phyloP scores from a whole-genome alignment of 2,797 vertebrate species.

The Amphiprion clarkii region DNA sequence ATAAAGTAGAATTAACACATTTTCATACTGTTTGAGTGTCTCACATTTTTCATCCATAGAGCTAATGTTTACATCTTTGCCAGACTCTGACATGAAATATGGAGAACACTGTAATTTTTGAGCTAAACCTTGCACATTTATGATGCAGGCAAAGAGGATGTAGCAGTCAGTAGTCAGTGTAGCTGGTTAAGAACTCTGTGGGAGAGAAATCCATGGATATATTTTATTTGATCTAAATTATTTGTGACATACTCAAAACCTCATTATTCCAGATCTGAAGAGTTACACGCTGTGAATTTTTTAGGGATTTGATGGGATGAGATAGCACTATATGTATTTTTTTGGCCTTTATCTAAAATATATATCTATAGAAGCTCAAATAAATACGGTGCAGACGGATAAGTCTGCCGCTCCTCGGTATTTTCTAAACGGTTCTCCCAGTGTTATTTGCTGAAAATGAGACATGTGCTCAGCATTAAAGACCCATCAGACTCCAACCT shows the following conservation, averaged over 20 bases:
- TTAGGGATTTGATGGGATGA: not conserved
- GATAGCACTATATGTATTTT: not conserved
- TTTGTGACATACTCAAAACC: not conserved
- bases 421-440: not conserved
- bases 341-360: not conserved
- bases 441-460: slow-evolving; percentile 42
- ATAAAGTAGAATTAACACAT: too few relatives aligned
- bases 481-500: slow-evolving; percentile 44
- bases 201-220: too few relatives aligned
- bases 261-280: not conserved
- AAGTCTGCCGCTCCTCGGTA: not conserved
- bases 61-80: too few relatives aligned
- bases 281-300: not conserved
- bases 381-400: not conserved
- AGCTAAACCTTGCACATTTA: too few relatives aligned
- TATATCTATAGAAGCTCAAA: not conserved
- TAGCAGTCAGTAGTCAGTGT: too few relatives aligned
- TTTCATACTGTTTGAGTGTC: too few relatives aligned
- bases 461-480: slow-evolving; percentile 65
- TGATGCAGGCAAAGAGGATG: too few relatives aligned
- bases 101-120: too few relatives aligned
- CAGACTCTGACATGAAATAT: too few relatives aligned
- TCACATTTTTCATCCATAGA: too few relatives aligned
- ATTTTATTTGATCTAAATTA: not conserved
- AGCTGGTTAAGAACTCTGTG: too few relatives aligned